Conservation (phyloP, 2,113 vertebrate species). For the Microcebus griseorufus region DNA sequence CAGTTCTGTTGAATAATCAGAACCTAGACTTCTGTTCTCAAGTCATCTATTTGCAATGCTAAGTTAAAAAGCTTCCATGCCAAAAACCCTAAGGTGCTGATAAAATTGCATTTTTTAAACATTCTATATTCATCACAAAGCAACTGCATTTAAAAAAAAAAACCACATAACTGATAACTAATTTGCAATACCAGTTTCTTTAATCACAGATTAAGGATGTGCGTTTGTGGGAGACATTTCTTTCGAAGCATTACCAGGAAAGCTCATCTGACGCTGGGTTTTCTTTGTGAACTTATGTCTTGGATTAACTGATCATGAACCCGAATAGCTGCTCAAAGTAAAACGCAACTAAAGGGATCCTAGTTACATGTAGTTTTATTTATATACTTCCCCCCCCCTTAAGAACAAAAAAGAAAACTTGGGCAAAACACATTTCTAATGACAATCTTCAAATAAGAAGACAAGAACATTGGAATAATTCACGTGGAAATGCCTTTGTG, state of each 20-base stretch:
- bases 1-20: background rate
- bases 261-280: background rate
- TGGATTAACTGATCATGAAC: background rate
- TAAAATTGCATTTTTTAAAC: conserved; percentile 59
- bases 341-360: background rate
- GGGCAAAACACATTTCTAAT: background rate
- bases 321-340: background rate
- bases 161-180: conserved; percentile 64
- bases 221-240: conserved; percentile 48
- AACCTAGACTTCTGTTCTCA: background rate
- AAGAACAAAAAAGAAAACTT: background rate
- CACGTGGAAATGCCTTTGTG: no score
- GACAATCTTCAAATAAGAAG: background rate
- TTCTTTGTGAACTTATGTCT: conserved; percentile 45
- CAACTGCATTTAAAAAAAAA: conserved; percentile 54
- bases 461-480: background rate
- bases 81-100: conserved; percentile 55
- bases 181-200: conserved; percentile 66
- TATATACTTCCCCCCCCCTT: no score
- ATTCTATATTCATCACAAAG: conserved; percentile 68
- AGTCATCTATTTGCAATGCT: background rate
- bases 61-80: conserved; percentile 23
- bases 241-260: conserved; percentile 59
- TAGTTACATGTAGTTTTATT: fast-evolving
- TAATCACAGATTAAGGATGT: conserved; percentile 71